These are phyloP conservation scores for Ciona savignyi DNA, from an alignment of 23 tunicate genomes.

Conservation along the genomic window DNA sequence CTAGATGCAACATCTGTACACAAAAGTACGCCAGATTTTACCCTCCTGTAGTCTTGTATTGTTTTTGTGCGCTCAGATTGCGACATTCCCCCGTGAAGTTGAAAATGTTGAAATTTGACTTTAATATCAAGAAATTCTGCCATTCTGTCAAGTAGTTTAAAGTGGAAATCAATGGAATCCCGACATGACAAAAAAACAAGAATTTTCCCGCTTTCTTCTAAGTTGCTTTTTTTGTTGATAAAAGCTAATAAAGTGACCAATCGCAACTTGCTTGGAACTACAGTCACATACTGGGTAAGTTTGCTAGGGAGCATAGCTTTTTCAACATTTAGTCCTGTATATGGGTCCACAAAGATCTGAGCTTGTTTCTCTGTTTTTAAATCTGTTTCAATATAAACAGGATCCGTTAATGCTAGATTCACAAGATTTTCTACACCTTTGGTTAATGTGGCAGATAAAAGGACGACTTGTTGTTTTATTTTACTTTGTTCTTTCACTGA, in stretches of 20 bases:
- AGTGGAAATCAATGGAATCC: constrained; percentile 81
- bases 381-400: constrained; percentile 21
- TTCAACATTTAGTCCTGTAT: constrained; percentile 41
- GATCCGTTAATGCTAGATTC: constrained; percentile 52
- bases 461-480: constrained; percentile 44
- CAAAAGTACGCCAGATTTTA: constrained; percentile 34
- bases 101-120: constrained; percentile 4
- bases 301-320: constrained; percentile 53
- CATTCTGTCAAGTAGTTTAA: constrained; percentile 24
- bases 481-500: constrained; percentile 35
- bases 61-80: constrained; percentile 58
- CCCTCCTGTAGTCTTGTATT: constrained; percentile 21
- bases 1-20: constrained; percentile 98
- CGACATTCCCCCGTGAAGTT: constrained; percentile 92
- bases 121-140: not conserved
- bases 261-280: constrained; percentile 85
- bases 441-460: constrained; percentile 86
- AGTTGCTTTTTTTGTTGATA: constrained; percentile 21
- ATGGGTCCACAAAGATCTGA: constrained; percentile 26
- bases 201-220: constrained; percentile 19
- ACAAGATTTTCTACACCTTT: constrained; percentile 88
- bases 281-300: constrained; percentile 47
- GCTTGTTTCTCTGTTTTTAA: not conserved
- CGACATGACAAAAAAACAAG: constrained; percentile 87
- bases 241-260: constrained; percentile 60